These are phyloP conservation scores for Ia io DNA, from an alignment of 2,113 vertebrate species.

Conservation along the genomic window DNA sequence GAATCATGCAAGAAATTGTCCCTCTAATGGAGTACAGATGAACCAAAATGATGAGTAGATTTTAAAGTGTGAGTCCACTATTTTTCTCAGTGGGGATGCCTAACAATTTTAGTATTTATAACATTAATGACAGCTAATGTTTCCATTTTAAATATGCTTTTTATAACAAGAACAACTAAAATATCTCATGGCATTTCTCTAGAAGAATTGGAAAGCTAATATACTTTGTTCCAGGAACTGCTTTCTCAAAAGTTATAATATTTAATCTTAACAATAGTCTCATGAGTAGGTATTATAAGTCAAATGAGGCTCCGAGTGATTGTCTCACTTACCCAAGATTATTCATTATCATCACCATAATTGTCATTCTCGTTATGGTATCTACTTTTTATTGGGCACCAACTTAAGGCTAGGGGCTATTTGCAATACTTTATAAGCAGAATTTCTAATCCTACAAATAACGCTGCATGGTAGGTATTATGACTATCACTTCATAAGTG, in stretches of 20 bases:
- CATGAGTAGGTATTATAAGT: background rate
- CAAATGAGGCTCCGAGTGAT: background rate
- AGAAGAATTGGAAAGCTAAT: background rate
- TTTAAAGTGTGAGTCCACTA: background rate
- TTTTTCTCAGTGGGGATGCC: background rate
- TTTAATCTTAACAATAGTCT: background rate
- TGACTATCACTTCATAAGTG: background rate
- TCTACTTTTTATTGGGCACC: background rate
- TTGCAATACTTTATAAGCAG: background rate
- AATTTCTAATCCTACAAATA: background rate
- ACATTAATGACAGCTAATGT: background rate
- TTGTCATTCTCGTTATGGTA: background rate
- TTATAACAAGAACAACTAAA: conserved; percentile 22
- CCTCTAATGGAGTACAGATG: background rate
- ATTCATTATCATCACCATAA: background rate
- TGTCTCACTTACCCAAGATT: background rate
- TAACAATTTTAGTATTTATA: background rate
- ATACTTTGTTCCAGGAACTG: background rate
- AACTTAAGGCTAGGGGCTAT: background rate
- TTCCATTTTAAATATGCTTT: conserved; percentile 27
- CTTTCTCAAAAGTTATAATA: background rate
- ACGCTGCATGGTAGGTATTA: background rate
- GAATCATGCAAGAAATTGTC: background rate
- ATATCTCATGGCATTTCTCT: background rate
- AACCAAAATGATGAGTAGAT: background rate